Evolutionary conservation across 2,797 vertebrate species (phyloP).

Genomic region (Gambusia yucatana): DNA sequence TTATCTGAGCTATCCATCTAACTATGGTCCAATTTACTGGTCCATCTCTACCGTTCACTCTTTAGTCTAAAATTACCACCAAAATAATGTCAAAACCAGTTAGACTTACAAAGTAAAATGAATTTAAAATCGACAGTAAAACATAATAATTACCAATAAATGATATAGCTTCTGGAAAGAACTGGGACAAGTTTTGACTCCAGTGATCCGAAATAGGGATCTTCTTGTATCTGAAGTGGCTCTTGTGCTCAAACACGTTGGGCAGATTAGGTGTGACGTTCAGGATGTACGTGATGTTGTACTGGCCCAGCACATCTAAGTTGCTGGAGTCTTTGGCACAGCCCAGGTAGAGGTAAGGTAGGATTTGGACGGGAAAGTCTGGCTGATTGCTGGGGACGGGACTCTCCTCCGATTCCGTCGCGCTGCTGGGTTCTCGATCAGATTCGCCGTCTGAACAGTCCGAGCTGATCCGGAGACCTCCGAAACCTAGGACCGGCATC

Average conservation of each 20-base stretch:
- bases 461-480: constrained; percentile 94
- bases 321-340: constrained; percentile 99
- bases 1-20: background rate
- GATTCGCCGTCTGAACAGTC: constrained; percentile 97
- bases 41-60: background rate
- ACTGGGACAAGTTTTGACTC: constrained; percentile 99
- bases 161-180: constrained; percentile 98
- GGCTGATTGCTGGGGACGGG: constrained; percentile 94
- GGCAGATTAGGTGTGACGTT: constrained; percentile 98
- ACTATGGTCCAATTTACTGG: background rate
- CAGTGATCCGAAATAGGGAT: constrained; percentile 99
- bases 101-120: background rate
- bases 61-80: background rate
- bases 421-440: constrained; percentile 92
- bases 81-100: constrained; percentile 3
- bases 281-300: constrained; percentile 98
- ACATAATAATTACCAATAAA: constrained; percentile 91
- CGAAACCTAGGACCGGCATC: constrained; percentile 90
- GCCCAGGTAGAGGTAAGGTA: constrained; percentile 97
- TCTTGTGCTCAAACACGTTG: constrained; percentile 97
- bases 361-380: constrained; percentile 96
- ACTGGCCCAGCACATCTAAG: constrained; percentile 93
- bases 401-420: constrained; percentile 95
- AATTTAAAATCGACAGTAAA: background rate
- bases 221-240: constrained; percentile 98